Conservation (phyloP, 2,888 invertebrate genomes). For the Eristalis arbustorum region DNA sequence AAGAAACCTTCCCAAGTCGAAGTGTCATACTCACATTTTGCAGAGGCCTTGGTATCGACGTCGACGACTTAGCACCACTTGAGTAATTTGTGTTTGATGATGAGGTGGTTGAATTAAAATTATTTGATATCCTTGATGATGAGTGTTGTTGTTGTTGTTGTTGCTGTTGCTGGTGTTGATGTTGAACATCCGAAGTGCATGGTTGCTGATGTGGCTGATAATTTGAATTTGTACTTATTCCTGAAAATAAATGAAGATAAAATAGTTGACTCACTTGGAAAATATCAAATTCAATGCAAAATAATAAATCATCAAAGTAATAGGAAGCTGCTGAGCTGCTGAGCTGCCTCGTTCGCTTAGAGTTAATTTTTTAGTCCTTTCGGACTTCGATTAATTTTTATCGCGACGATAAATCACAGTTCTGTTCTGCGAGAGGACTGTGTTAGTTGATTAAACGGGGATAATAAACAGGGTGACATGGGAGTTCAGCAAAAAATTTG, state of each 20-base stretch:
- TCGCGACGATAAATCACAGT: not conserved
- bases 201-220: slow-evolving; percentile 76
- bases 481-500: not conserved
- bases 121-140: slow-evolving; percentile 76
- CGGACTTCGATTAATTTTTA: not conserved
- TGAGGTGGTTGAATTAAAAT: slow-evolving; percentile 73
- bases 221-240: slow-evolving; percentile 75
- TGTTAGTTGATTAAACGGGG: not conserved
- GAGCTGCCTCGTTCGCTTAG: too few species aligned
- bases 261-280: not conserved
- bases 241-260: slow-evolving; percentile 68
- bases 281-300: too few species aligned
- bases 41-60: slow-evolving; percentile 77
- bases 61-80: slow-evolving; percentile 76
- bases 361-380: too few species aligned
- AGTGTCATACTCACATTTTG: slow-evolving; percentile 77
- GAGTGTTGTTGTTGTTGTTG: slow-evolving; percentile 73
- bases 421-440: not conserved
- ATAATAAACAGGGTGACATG: not conserved
- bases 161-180: slow-evolving; percentile 49
- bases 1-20: not conserved
- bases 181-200: slow-evolving; percentile 73
- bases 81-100: slow-evolving; percentile 74
- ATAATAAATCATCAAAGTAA: not conserved
- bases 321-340: too few species aligned